Percentiles rank a stretch among this genome's conserved stretches.
These are phyloP conservation scores for Champsocephalus gunnari DNA, from an alignment of 2,797 vertebrate genomes.

Conservation along the genomic window DNA sequence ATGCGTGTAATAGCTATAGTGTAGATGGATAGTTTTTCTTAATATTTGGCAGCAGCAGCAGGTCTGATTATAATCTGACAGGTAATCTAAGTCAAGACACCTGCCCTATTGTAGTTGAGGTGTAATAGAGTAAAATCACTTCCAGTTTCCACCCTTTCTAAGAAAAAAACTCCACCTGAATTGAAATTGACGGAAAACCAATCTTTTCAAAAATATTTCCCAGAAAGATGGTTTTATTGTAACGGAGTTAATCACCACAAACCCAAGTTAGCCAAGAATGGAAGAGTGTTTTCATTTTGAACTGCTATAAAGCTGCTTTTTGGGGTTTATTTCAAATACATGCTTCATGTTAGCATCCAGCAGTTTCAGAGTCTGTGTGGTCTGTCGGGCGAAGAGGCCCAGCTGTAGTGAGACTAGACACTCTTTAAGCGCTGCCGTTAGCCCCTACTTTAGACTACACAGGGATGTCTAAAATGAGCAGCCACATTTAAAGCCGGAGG, in stretches of 20 bases:
- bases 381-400: conserved; percentile 44
- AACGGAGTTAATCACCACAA: conserved; percentile 24
- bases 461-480: conserved; percentile 42
- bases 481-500: conserved; percentile 29
- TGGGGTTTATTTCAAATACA: conserved; percentile 29
- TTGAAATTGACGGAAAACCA: conserved; percentile 29
- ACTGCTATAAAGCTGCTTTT: conserved; percentile 29
- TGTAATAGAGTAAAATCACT: conserved; percentile 32
- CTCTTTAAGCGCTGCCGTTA: conserved; percentile 47
- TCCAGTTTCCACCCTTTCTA: conserved; percentile 15
- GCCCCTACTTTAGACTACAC: conserved; percentile 30
- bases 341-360: conserved; percentile 26
- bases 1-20: conserved; percentile 45
- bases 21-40: conserved; percentile 31
- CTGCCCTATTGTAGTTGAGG: conserved; percentile 61
- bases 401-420: conserved; percentile 57
- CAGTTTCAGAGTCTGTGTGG: conserved; percentile 27
- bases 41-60: conserved; percentile 60
- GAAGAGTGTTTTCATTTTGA: conserved; percentile 19
- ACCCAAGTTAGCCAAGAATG: conserved; percentile 2
- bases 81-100: conserved; percentile 75
- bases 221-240: conserved; percentile 33
- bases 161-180: conserved; percentile 22
- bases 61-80: conserved; percentile 58
- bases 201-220: conserved; percentile 26